Conservation (phyloP, 2,113 vertebrate species). For the Dromiciops gliroides region DNA sequence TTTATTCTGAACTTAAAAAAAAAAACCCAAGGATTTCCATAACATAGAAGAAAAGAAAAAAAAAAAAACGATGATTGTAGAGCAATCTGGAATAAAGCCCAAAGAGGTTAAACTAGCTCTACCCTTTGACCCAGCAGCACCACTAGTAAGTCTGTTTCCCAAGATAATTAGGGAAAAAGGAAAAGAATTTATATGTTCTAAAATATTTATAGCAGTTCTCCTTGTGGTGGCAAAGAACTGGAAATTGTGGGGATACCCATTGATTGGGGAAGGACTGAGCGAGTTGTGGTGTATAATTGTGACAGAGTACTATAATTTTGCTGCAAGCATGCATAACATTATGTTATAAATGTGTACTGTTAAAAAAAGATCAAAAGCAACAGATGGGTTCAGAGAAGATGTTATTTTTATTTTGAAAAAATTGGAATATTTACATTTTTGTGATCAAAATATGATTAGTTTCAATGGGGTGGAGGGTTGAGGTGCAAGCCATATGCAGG, state of each 20-base stretch:
- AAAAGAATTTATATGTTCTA: not conserved
- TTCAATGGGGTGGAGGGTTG: too few relatives aligned
- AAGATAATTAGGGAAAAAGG: not conserved
- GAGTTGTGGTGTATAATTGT: not conserved
- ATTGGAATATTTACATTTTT: too few relatives aligned
- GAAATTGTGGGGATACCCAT: not conserved
- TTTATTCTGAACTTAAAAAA: not conserved
- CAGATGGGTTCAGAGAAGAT: too few relatives aligned
- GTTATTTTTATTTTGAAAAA: too few relatives aligned
- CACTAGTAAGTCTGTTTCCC: not conserved
- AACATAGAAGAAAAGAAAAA: too few relatives aligned
- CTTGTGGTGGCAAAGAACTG: not conserved
- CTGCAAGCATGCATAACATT: not conserved
- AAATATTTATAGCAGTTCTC: not conserved
- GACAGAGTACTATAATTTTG: not conserved
- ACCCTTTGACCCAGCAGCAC: not conserved
- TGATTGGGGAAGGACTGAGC: not conserved
- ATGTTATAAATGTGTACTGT: too few relatives aligned
- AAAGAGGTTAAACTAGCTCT: not conserved
- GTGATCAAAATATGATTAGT: too few relatives aligned
- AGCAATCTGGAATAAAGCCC: too few relatives aligned
- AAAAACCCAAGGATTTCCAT: too few relatives aligned
- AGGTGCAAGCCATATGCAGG: too few relatives aligned
- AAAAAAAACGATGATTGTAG: too few relatives aligned
- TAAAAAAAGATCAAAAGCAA: not conserved